Evolutionary conservation across 2,888 invertebrate species (phyloP), one percentile per base, ranked within the genome.

Genomic region (Omphaloscelis lunosa): DNA sequence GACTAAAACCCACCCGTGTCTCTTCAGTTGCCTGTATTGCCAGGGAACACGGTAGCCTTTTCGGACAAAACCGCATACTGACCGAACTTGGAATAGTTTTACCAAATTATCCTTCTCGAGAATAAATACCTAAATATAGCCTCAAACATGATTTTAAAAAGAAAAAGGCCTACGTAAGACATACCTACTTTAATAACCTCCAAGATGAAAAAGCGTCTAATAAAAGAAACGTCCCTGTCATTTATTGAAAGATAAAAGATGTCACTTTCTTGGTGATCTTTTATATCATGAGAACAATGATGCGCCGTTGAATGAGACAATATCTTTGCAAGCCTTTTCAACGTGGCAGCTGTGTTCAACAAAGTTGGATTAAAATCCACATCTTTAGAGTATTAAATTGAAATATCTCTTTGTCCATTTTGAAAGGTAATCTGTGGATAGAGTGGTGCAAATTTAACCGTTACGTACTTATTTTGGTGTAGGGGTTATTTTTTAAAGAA

Each of bases 261-360:
- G 71, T 62, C 65, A 78, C 29, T 69, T 74, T 83, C 78, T 82
- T 39, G 61, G 71, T 56, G 59, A 74, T 72, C 73, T 86, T 74
- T 74, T 83, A 77, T 71, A 85, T 27, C 45, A 62, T 56, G 69
- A 74, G 69, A 83, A 86, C 86, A 84, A 86, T 72, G 74, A 82
- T 70, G 48, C 39, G 39, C 23, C 61, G 45, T 59, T 78, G 86
- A 86, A 84, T 72, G 74, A 66, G 86, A 86, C 74, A 82, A 69
- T 82, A 68, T 86, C 78, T 84, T 72, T 70, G 74, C 69, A 74
- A 86, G 83, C 79, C 83, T 77, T 80, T 86, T 82, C 86, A 86
- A 53, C 15, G 12, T 66, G 62, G 59, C 86, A 78, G 71, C 69
- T 78, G 34, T 72, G 48, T 62, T 82, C 65, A 78, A 78, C 69